Evolutionary conservation across 64 coral and sea anemone genomes (phyloP), one percentile per base, ranked within the genome.

Genomic region (Astreopora myriophthalma): DNA sequence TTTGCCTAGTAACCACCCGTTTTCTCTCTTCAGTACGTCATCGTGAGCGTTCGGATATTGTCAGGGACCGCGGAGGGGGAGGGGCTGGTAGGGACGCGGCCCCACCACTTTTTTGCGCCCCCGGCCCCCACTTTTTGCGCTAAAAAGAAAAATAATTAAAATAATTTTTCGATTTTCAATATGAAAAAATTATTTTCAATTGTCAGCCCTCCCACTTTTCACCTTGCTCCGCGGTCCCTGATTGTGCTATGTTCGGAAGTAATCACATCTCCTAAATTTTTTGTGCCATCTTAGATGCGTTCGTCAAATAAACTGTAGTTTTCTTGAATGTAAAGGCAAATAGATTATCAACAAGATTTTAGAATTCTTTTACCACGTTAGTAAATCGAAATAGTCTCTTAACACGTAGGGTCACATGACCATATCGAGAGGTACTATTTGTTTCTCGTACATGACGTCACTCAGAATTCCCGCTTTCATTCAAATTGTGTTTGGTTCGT

Each of bases 1-100:
- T 64, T 32, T 48, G 52, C 90, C 71, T 52, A 74, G 91, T 79
- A 93, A 80, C 91, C 91, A 79, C 91, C 77, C 91, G 22, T 29
- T 73, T 85, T 14, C 4, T 20, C 70, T 5, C 13, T 13, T 17
- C 0, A 16, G 40, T 62, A 74, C 39, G 88, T 90, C 88, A 69
- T 66, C 61, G 32, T 61, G 23, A 64, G 61, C 23, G 4, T 64
- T 23, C 49, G 48, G 34, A 27, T 17, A n/a, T n/a, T n/a, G n/a
- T n/a, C n/a, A n/a, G n/a, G n/a, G n/a, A n/a, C n/a, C n/a, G n/a
- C n/a, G n/a, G n/a, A n/a, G n/a, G n/a, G n/a, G n/a, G n/a, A n/a
- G n/a, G n/a, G n/a, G n/a, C n/a, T n/a, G n/a, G n/a, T n/a, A n/a
- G n/a, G n/a, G n/a, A n/a, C n/a, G n/a, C n/a, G n/a, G n/a, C n/a